phyloP scores from a whole-genome alignment of 2,113 vertebrate species.

The Bubo scandiacus region DNA sequence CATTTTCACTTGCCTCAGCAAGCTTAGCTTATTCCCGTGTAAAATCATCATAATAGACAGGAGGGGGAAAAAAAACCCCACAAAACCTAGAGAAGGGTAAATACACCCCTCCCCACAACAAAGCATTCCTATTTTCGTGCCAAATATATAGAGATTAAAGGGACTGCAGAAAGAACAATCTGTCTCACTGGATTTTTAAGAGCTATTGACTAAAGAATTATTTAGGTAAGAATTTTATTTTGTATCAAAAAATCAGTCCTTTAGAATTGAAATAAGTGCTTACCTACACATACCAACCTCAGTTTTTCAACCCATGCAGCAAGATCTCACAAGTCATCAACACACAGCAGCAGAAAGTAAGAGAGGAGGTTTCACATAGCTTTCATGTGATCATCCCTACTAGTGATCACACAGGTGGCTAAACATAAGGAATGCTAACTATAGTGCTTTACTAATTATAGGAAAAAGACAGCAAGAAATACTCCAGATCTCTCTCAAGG shows the following conservation, averaged over 20 bases:
- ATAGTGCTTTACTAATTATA: not conserved
- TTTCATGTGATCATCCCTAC: not conserved
- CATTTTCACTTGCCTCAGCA: not conserved
- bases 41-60: not conserved
- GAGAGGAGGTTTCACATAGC: not conserved
- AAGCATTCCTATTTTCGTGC: not conserved
- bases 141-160: not conserved
- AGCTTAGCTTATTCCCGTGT: not conserved
- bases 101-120: not conserved
- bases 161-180: not conserved
- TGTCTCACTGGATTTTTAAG: not conserved
- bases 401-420: not conserved
- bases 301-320: not conserved
- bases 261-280: not conserved
- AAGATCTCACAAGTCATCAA: not conserved
- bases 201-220: not conserved
- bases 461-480: not conserved
- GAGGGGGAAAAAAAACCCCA: not conserved
- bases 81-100: not conserved
- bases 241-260: not conserved
- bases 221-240: not conserved
- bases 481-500: not conserved
- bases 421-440: conserved; percentile 17
- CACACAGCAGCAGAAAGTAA: not conserved
- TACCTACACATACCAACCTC: not conserved